phyloP scores from a whole-genome alignment of 2,888 invertebrate genomes.

The Cheilosia variabilis region DNA sequence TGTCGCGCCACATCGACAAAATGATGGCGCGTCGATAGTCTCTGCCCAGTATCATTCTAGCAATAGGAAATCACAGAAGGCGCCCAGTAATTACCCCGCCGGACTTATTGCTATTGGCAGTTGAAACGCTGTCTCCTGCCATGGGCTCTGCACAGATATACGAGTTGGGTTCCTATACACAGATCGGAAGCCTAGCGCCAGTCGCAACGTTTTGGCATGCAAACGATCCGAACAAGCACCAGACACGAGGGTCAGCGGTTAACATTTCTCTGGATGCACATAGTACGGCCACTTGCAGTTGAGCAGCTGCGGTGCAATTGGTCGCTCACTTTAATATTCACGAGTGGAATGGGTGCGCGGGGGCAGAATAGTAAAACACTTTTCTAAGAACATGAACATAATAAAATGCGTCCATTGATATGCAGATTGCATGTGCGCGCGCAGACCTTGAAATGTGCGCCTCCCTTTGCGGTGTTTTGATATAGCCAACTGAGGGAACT shows the following conservation, averaged over 20 bases:
- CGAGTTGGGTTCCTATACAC: background rate
- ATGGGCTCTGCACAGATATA: background rate
- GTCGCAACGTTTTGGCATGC: conserved; percentile 72
- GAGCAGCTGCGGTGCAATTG: conserved; percentile 39
- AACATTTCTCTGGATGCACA: background rate
- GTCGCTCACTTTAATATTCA: conserved; percentile 67
- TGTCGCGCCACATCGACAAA: conserved; percentile 58
- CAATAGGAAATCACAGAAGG: conserved; percentile 58
- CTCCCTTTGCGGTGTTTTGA: conserved; percentile 36
- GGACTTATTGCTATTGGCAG: conserved; percentile 51
- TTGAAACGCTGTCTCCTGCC: conserved; percentile 23
- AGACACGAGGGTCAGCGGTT: conserved; percentile 32
- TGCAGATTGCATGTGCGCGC: conserved; percentile 62
- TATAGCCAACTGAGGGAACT: conserved; percentile 4
- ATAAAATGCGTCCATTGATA: conserved; percentile 60
- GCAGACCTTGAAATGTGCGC: conserved; percentile 56
- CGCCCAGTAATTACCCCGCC: conserved; percentile 52
- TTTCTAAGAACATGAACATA: conserved; percentile 55
- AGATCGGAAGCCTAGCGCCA: conserved; percentile 75
- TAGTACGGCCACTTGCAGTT: conserved; percentile 24
- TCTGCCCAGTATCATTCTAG: conserved; percentile 33
- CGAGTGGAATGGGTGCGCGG: conserved; percentile 18
- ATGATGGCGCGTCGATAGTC: conserved; percentile 36
- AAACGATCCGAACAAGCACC: conserved; percentile 41
- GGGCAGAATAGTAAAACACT: conserved; percentile 50